A percentile compares a stretch with the other conserved stretches of the same genome.
Evolutionary conservation across 2,888 invertebrate species (phyloP).

Genomic region (Smittia sp.): DNA sequence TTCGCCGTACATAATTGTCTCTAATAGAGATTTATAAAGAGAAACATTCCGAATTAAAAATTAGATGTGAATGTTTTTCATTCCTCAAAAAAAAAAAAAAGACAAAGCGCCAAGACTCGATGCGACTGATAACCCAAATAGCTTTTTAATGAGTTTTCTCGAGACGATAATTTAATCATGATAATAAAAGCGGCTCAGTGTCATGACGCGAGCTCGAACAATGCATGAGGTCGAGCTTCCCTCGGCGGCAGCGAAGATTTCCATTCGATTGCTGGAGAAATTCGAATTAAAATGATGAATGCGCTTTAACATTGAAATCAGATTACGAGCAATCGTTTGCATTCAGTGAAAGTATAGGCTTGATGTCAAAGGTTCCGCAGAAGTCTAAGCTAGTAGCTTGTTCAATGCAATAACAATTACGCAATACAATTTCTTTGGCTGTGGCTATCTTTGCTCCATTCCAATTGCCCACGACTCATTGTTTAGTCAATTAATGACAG

Average conservation of each 20-base stretch:
- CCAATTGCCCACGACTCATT: conserved; percentile 2
- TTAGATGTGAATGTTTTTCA: not conserved
- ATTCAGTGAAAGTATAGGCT: conserved; percentile 1
- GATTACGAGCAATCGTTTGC: not conserved
- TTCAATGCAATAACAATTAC: not conserved
- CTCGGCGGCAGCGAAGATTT: not conserved
- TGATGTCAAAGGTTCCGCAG: not conserved
- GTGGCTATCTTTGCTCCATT: not conserved
- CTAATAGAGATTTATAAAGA: conserved; percentile 16
- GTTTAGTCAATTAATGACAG: conserved; percentile 4
- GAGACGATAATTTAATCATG: not conserved
- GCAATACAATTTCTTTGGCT: not conserved
- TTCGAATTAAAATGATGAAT: too few species aligned
- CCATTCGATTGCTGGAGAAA: too few species aligned
- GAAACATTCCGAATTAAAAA: not conserved
- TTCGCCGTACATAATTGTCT: conserved; percentile 1
- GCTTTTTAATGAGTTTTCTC: conserved; percentile 12
- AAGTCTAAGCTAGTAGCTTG: not conserved
- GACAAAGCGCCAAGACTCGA: not conserved
- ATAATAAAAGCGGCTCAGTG: conserved; percentile 5
- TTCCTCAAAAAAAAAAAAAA: not conserved
- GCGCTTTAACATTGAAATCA: not conserved
- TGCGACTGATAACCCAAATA: conserved; percentile 22
- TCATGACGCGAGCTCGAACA: not conserved
- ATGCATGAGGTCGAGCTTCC: not conserved